These are phyloP conservation scores for Mellilla xanthometata DNA, from an alignment of 2,888 invertebrate species.

Conservation along the genomic window DNA sequence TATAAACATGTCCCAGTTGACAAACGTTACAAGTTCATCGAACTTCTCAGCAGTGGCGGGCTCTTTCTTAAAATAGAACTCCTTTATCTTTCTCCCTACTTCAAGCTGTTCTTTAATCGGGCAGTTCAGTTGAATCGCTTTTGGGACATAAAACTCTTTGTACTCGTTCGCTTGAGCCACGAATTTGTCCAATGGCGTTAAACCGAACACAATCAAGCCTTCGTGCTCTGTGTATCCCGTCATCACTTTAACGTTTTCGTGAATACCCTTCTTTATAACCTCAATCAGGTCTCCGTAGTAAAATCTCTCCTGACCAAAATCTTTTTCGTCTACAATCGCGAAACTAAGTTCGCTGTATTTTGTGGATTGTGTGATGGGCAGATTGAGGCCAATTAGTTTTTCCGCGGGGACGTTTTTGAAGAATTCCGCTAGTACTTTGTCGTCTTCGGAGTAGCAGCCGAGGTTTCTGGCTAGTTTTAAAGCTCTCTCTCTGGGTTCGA, in stretches of 20 bases:
- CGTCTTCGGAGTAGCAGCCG: conserved; percentile 52
- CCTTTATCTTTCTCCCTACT: conserved; percentile 43
- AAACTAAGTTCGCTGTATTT: conserved; percentile 39
- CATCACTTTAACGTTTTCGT: conserved; percentile 84
- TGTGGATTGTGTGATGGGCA: conserved; percentile 36
- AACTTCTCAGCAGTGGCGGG: conserved; percentile 36
- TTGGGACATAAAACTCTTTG: conserved; percentile 50
- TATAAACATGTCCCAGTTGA: conserved; percentile 40
- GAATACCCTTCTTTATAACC: conserved; percentile 64
- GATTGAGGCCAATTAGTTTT: conserved; percentile 34
- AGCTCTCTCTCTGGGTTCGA: conserved; percentile 74
- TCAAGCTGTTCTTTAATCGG: conserved; percentile 43
- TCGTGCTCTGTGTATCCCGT: conserved; percentile 88
- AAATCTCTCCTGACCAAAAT: conserved; percentile 52
- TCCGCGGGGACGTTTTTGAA: conserved; percentile 49
- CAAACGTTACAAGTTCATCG: conserved; percentile 36
- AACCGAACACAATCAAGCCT: conserved; percentile 61
- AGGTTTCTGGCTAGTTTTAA: conserved; percentile 45
- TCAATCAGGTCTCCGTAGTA: conserved; percentile 52
- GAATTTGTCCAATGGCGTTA: conserved; percentile 29
- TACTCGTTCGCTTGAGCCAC: conserved; percentile 41
- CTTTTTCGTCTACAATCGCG: conserved; percentile 45
- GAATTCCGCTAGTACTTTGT: conserved; percentile 51
- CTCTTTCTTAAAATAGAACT: conserved; percentile 46
- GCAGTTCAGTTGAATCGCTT: conserved; percentile 38